Evolutionary conservation across 1,140 invertebrate species (phyloP).

Genomic region (fruit fly (Drosophila melanogaster)): Release_6_plus_ISO1_MT NT_033777.3:27827501-27828000

Average conservation of each 20-base stretch:
- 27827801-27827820: conserved; percentile 63
- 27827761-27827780: no score
- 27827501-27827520: conserved; percentile 6
- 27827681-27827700: conserved; percentile 71
- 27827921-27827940: not conserved
- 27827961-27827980: conserved; percentile 30
- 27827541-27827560: conserved; percentile 18
- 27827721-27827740: conserved; percentile 73
- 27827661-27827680: conserved; percentile 58
- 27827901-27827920: conserved; percentile 16
- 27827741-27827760: conserved; percentile 5
- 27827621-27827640: not conserved
- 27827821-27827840: conserved; percentile 75
- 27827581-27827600: conserved; percentile 1
- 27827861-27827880: conserved; percentile 55
- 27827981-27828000: conserved; percentile 75
- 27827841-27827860: conserved; percentile 70
- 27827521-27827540: conserved; percentile 17
- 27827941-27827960: not conserved
- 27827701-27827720: conserved; percentile 81
- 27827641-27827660: conserved; percentile 40
- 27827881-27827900: conserved; percentile 12
- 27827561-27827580: conserved; percentile 8
- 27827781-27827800: conserved; percentile 2
- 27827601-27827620: conserved; percentile 8